Evolutionary conservation across 2,113 vertebrate species (phyloP), one percentile per base, ranked within the genome.

Genomic region (Falco punctatus): DNA sequence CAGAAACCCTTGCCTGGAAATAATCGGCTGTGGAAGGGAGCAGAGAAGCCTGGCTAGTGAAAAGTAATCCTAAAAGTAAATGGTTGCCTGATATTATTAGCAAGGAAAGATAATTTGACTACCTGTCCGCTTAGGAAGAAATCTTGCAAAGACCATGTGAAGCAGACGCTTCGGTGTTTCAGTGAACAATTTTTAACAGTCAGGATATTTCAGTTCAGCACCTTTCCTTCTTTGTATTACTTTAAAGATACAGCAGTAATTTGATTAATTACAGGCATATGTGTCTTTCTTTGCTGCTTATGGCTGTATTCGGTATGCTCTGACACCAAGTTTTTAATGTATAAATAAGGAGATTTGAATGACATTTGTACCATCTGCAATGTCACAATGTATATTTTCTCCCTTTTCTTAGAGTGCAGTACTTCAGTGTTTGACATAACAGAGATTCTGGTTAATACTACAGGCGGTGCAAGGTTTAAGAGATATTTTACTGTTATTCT

Each of bases 1-100:
- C 23, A 88, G 67, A 86, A 96, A 87, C 7, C 10, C 20, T 72
- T 81, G 62, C 86, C 79, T 95, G 82, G 90, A 94, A 93, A 88
- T 49, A 93, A 88, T 81, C 81, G 93, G 2, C 44, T 55, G 30
- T 22, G 73, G 54, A 84, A 86, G 48, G 85, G 21, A 83, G 26
- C 16, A 83, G 44, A 81, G n/a, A 54, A 92, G 28, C 54, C 48
- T 61, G 40, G 7, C 7, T 55, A 38, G 57, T 80, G 35, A 80
- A 26, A 91, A 59, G 62, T 27, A 69, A 42, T 58, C 57, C 79
- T 81, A 83, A 96, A 83, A 86, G 40, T 48, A 64, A 90, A 46
- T 66, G 27, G 42, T 51, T 94, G 15, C 11, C 20, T 71, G 14
- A 9, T 65, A 55, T 77, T 81, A 48, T 80, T 72, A 90, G 23